A percentile compares a stretch with the other conserved stretches of the same genome.
phyloP scores from a whole-genome alignment of 2,113 vertebrate genomes.

The Bubo bubo region DNA sequence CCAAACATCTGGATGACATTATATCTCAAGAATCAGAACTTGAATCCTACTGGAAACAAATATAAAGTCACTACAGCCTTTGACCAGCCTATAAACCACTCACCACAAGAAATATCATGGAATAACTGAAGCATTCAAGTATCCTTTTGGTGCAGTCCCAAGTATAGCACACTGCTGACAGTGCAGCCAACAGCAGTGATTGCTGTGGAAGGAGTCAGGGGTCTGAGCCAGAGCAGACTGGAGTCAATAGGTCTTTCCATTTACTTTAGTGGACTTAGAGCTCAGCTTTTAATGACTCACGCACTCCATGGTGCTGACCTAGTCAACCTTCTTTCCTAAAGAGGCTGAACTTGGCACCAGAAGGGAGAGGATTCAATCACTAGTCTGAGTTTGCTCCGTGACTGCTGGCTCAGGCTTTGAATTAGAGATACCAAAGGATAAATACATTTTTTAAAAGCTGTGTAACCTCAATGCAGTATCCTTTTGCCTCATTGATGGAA shows the following conservation, averaged over 20 bases:
- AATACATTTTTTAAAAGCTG: neutral
- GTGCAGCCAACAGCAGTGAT: neutral
- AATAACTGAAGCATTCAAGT: neutral
- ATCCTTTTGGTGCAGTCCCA: slow-evolving; percentile 3
- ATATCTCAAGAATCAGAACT: neutral
- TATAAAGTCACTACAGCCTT: neutral
- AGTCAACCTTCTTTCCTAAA: neutral
- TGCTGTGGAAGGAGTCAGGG: neutral
- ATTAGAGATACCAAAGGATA: neutral
- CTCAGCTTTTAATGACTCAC: slow-evolving; percentile 3
- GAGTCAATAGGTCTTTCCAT: slow-evolving; percentile 18
- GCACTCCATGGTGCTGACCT: neutral
- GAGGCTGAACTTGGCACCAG: neutral
- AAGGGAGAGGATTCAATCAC: neutral
- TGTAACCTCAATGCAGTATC: neutral
- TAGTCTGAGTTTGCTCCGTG: neutral
- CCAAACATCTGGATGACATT: slow-evolving; percentile 17
- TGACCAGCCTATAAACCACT: neutral
- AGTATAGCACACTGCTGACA: neutral
- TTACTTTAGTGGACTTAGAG: neutral
- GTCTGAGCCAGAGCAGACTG: neutral
- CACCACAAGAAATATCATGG: neutral
- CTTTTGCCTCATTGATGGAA: neutral
- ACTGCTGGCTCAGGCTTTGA: neutral
- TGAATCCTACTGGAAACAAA: slow-evolving; percentile 19